Conservation (phyloP, 2,113 vertebrate genomes). For the Sylvia atricapilla region DNA sequence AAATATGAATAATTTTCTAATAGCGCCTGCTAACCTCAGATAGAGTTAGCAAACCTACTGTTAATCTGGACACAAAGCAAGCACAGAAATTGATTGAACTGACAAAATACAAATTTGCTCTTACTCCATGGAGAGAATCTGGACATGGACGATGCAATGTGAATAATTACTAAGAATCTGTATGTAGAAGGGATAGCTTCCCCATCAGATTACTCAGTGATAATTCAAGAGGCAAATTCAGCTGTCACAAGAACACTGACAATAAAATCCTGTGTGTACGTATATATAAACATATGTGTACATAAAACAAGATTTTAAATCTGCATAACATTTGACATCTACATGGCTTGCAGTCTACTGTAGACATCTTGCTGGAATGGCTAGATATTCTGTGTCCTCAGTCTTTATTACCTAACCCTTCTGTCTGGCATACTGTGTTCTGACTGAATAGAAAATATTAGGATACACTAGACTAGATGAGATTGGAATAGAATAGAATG, state of each 20-base stretch:
- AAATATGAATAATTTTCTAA: neutral
- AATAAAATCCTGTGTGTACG: neutral
- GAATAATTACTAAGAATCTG: neutral
- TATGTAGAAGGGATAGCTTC: neutral
- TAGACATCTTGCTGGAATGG: neutral
- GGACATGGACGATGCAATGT: neutral
- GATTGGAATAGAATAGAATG: neutral
- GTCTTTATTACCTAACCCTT: neutral
- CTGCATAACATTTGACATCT: neutral
- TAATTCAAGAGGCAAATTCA: neutral
- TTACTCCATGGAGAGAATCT: neutral
- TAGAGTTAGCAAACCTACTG: neutral
- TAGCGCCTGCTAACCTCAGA: neutral
- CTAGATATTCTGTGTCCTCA: neutral
- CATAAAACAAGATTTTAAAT: neutral
- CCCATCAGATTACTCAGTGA: neutral
- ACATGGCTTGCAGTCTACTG: neutral
- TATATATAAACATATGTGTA: neutral
- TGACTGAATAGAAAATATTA: neutral
- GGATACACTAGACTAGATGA: neutral
- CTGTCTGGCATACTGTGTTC: neutral
- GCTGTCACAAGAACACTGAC: neutral
- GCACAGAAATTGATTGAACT: neutral
- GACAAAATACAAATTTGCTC: neutral
- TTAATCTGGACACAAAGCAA: conserved; percentile 11